Evolutionary conservation across 2,888 invertebrate genomes (phyloP).

Genomic region (Apamea sordens): DNA sequence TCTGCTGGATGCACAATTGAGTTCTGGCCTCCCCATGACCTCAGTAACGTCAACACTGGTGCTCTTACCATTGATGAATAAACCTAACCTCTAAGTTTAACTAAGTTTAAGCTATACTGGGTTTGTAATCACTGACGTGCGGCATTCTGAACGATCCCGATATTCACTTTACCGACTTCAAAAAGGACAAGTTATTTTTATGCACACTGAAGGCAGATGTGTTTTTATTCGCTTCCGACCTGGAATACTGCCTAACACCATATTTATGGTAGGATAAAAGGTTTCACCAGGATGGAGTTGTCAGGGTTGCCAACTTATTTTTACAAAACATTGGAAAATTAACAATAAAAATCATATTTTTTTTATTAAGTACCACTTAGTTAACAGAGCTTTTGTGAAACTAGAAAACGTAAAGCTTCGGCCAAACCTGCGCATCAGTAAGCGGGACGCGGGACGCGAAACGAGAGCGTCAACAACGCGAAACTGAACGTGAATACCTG

Average conservation of each 20-base stretch:
- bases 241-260: background rate
- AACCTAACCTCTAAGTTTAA: conserved; percentile 73
- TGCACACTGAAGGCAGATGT: background rate
- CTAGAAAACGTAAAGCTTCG: background rate
- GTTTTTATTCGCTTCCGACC: background rate
- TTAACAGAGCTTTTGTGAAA: background rate
- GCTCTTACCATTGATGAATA: conserved; percentile 91
- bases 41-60: conserved; percentile 97
- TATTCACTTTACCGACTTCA: background rate
- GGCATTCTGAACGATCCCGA: background rate
- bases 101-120: background rate
- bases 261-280: background rate
- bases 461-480: too few species aligned
- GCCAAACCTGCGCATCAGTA: too few species aligned
- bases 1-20: conserved; percentile 97
- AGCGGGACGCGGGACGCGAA: too few species aligned
- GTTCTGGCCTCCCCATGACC: conserved; percentile 97
- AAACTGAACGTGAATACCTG: too few species aligned
- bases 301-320: background rate
- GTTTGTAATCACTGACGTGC: background rate
- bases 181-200: background rate
- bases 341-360: background rate
- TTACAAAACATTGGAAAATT: background rate
- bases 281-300: background rate
- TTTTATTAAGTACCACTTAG: background rate